Evolutionary conservation across 2,888 invertebrate genomes (phyloP).

Genomic region (Chrysolina americana): DNA sequence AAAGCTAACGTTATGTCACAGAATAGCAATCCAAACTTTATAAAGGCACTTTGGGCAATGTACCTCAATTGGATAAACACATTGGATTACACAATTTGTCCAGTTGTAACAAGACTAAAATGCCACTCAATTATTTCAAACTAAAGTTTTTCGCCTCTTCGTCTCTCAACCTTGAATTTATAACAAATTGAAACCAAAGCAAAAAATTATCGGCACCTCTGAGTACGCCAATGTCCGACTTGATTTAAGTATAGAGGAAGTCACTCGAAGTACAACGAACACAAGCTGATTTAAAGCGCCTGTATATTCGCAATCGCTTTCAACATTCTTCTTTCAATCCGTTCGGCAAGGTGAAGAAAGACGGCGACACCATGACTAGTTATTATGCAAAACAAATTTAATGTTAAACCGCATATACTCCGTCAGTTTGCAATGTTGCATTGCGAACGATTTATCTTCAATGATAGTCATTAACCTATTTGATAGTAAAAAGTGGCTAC

Average conservation of each 20-base stretch:
- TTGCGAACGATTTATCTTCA: slow-evolving; percentile 13
- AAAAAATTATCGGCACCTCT: background rate
- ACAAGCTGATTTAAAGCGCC: slow-evolving; percentile 27
- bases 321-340: slow-evolving; percentile 14
- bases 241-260: slow-evolving; percentile 49
- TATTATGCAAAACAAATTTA: slow-evolving; percentile 29
- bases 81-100: no score
- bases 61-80: no score
- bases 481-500: slow-evolving; percentile 11
- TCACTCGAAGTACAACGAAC: slow-evolving; percentile 39
- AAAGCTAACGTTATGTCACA: no score
- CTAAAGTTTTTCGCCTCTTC: no score
- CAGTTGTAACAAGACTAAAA: no score
- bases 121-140: no score
- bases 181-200: background rate
- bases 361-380: slow-evolving; percentile 23
- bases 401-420: background rate
- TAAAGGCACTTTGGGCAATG: no score
- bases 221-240: slow-evolving; percentile 17
- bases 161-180: no score
- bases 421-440: slow-evolving; percentile 1
- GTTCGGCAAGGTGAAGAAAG: slow-evolving; percentile 22
- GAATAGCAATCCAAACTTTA: no score
- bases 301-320: slow-evolving; percentile 20
- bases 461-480: slow-evolving; percentile 23